Conservation (phyloP, 35 echinoderm and acorn worm species). For the Ophiothrix spiculata region DNA sequence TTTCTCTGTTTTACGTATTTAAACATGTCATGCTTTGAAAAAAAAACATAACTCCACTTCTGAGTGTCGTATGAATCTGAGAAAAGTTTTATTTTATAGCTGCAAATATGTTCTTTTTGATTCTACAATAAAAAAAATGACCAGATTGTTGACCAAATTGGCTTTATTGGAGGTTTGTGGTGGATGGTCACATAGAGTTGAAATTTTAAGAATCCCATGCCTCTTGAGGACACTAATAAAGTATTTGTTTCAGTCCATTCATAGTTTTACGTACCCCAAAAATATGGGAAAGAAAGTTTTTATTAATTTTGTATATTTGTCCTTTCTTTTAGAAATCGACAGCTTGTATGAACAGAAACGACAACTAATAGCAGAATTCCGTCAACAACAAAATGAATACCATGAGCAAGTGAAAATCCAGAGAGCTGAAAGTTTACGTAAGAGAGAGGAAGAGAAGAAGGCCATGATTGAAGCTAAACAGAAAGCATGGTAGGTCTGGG, state of each 20-base stretch:
- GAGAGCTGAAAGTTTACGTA: constrained; percentile 35
- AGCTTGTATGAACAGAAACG: constrained; percentile 53
- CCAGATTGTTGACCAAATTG: too few species aligned
- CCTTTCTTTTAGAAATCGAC: constrained; percentile 59
- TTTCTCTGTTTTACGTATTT: too few species aligned
- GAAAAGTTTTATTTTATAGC: too few species aligned
- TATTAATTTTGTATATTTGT: neutral
- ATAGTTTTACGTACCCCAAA: too few species aligned
- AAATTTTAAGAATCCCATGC: neutral
- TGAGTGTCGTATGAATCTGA: too few species aligned
- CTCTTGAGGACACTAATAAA: neutral
- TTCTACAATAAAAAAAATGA: too few species aligned
- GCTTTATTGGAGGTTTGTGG: too few species aligned
- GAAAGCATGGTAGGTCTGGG: constrained; percentile 46
- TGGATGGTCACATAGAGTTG: too few species aligned
- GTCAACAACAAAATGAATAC: constrained; percentile 49
- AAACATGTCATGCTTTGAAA: too few species aligned
- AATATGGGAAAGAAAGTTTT: neutral
- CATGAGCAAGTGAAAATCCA: constrained; percentile 27
- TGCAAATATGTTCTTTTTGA: too few species aligned
- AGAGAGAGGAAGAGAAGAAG: constrained; percentile 49
- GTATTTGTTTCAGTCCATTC: neutral
- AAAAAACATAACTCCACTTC: too few species aligned
- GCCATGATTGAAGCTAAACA: constrained; percentile 27
- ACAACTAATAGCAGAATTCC: constrained; percentile 42